A percentile compares a stretch with the other conserved stretches of the same genome.
phyloP scores from a whole-genome alignment of 2,113 vertebrate species.

The Tinamus guttatus region DNA sequence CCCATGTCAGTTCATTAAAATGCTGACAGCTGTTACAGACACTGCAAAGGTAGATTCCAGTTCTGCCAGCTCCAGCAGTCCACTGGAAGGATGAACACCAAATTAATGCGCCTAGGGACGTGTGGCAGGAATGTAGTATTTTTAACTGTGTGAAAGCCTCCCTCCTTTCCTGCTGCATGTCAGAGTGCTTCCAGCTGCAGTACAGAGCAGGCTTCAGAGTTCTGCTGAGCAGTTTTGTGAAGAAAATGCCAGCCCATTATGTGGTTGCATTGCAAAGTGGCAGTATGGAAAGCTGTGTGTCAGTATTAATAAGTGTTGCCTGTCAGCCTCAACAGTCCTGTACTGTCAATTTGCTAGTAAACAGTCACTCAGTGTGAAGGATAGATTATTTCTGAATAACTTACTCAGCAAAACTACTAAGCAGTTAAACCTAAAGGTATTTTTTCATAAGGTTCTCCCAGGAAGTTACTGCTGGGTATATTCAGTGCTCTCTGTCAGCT shows the following conservation, averaged over 20 bases:
- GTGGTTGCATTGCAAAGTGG: background rate
- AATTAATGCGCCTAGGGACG: background rate
- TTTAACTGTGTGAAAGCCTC: background rate
- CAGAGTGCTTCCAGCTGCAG: background rate
- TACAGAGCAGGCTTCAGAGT: background rate
- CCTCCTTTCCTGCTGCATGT: background rate
- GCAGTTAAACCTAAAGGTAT: background rate
- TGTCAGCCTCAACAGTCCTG: background rate
- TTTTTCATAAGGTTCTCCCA: background rate
- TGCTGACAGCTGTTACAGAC: background rate
- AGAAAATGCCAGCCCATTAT: background rate
- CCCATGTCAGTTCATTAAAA: background rate
- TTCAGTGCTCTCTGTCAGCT: background rate
- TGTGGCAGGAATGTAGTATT: fast-evolving
- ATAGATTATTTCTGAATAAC: background rate
- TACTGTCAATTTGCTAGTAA: background rate
- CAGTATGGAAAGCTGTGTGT: background rate
- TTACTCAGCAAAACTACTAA: background rate
- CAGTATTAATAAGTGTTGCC: background rate
- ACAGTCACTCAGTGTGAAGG: background rate
- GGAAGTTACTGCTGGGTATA: background rate
- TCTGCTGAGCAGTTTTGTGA: background rate
- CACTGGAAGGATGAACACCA: fast-evolving
- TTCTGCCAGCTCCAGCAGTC: background rate
- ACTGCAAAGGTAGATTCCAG: background rate